A percentile compares a stretch with the other conserved stretches of the same genome.
phyloP scores from a whole-genome alignment of 2,797 vertebrate genomes.

The Melanotaenia parkinsoni region DNA sequence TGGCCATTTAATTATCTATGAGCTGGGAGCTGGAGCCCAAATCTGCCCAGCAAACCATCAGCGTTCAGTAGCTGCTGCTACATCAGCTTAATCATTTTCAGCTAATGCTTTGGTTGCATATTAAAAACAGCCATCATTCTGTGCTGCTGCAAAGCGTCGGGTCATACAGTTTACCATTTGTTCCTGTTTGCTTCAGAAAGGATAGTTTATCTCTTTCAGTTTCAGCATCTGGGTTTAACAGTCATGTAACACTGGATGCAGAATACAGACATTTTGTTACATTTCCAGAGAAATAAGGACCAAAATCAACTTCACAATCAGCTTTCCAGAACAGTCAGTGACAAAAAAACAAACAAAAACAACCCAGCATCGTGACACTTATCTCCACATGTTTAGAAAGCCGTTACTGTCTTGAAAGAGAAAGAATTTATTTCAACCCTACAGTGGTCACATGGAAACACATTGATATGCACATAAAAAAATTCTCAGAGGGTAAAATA shows the following conservation, averaged over 20 bases:
- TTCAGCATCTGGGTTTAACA: conserved; percentile 47
- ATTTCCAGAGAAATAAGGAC: conserved; percentile 54
- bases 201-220: conserved; percentile 15
- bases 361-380: conserved; percentile 25
- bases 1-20: not conserved
- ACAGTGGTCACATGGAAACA: conserved; percentile 85
- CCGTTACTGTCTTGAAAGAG: conserved; percentile 72
- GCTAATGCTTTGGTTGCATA: not conserved
- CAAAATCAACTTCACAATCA: conserved; percentile 61
- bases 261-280: conserved; percentile 59
- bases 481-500: conserved; percentile 78
- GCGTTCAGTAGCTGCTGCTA: too few species aligned
- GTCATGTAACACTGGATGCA: conserved; percentile 55
- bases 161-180: conserved; percentile 43
- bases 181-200: conserved; percentile 39
- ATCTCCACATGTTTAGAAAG: conserved; percentile 53
- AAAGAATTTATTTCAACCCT: conserved; percentile 82
- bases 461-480: conserved; percentile 83
- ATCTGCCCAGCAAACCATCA: too few species aligned
- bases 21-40: too few species aligned
- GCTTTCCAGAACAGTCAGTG: conserved; percentile 50
- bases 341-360: conserved; percentile 8
- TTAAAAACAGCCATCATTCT: not conserved
- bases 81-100: not conserved
- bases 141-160: conserved; percentile 31